Evolutionary conservation across 2,113 vertebrate species (phyloP), one percentile per base, ranked within the genome.

Genomic region (Clarias gariepinus): DNA sequence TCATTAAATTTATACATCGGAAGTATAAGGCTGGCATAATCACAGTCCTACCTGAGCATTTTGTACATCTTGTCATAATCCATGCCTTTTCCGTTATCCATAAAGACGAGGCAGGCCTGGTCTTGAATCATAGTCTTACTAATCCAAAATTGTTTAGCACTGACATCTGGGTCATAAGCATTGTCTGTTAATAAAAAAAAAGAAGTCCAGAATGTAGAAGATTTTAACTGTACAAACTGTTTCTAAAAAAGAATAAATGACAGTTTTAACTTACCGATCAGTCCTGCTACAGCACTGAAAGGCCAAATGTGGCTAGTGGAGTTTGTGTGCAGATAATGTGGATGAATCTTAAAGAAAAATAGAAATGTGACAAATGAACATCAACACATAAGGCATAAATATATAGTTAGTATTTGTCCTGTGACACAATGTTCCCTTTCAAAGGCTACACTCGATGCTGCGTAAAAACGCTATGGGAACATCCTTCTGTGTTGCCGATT

Each of bases 231-330:
- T 61, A 36, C 12, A 3, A 18, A 28, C 30, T 71, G 68, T 7
- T 71, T 11, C 33, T 9, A 21, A 2, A 83, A 55, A 28, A n/a
- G n/a, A n/a, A 19, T 19, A 55, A 23, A n/a, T 57, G 85, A 2
- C 10, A 28, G 5, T 81, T 25, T 33, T 89, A 4, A 97, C 97
- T 91, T 95, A 99, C 98, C 98, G 91, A 99, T 97, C 84, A 99
- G 96, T 87, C 98, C 97, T 84, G 98, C 98, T 63, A 99, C 95
- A 66, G 98, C 98, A 84, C 98, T 97, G 94, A 99, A 99, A 58
- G 98, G 97, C 97, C 97, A 96, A 47, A 97, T 98, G 92, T 99
- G 98, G 92, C 98, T 99, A 89, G 97, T 99, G 68, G 97, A 99
- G 93, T 99, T 99, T 91, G 96, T 94, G 84, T 99, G 97, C 92